phyloP scores from a whole-genome alignment of 2,888 invertebrate genomes.

The Acanthococcus lagerstroemiae region DNA sequence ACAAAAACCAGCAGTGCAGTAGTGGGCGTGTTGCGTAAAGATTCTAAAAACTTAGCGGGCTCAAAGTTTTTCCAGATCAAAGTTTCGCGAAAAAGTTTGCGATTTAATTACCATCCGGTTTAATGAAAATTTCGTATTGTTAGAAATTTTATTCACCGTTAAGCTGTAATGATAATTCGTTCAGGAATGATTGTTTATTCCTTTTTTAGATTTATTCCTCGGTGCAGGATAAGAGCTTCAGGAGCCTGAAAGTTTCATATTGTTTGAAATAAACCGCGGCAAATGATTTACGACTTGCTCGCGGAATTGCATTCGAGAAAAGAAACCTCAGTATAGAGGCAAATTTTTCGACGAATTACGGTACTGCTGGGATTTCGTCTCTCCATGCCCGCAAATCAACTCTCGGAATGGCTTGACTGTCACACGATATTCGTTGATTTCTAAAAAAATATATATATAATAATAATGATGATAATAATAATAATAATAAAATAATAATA shows the following conservation, averaged over 20 bases:
- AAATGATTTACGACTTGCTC: neutral
- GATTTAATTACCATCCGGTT: neutral
- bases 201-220: no score
- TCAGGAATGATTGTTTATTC: neutral
- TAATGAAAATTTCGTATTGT: neutral
- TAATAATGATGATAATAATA: no score
- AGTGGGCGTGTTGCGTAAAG: neutral
- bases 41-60: neutral
- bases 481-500: no score
- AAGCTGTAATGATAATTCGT: neutral
- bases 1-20: conserved; percentile 2
- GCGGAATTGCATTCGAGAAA: no score
- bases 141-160: neutral
- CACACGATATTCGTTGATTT: conserved; percentile 41
- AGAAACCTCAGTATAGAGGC: no score
- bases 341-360: conserved; percentile 19
- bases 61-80: neutral
- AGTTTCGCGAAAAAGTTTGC: neutral
- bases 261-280: neutral
- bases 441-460: conserved; percentile 36
- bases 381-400: conserved; percentile 42
- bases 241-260: neutral
- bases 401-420: conserved; percentile 40
- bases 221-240: no score
- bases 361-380: conserved; percentile 36